Base-by-base conservation (phyloP, 2,888 invertebrate genomes). In the Rhaphigaster nebulosa region DNA sequence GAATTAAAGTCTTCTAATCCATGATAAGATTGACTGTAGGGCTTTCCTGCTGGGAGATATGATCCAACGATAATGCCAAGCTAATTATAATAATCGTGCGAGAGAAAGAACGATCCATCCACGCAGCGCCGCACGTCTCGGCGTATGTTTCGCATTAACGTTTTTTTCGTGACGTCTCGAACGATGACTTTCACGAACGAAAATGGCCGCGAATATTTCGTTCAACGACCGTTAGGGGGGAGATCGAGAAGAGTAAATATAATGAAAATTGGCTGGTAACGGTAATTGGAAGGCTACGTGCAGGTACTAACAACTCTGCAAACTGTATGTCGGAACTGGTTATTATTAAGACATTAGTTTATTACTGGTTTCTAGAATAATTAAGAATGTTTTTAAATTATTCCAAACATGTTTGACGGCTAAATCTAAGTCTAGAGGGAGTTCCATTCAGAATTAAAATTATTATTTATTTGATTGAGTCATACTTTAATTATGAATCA, bases 11-110 rank as follows among this genome's bases (percentile, higher is more conserved):
- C 8, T 76, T 34, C 34, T 20, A 65, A 70, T 34, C 34, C 23
- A 8, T 6, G 23, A 76, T 23, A 76, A 76, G 70, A 70, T 29
- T 76, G 70, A 20, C 70, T 38, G 70, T 13, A 5, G 65, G 34
- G 70, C 70, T 76, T 34, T 76, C 70, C 34, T 38, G 34, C 5
- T 8, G 34, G 45, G 84, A 84, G 84, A 84, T 84, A 84, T 50
- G 12, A 84, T 84, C 84, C n/a, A 10, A 38, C 38, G 70, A 76
- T 76, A 76, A 76, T 20, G 23, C 12, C 45, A 45, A 0, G n/a
- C 45, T 84, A 84, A 84, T 84, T 84, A 84, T 15, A 84, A 84
- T 84, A 84, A 84, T 84, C 84, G 45, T 84, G 84, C 84, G 45
- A 45, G 84, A 50, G 84, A 84, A 84, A 84, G 84, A 84, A 18